Evolutionary conservation across 2,888 invertebrate species (phyloP), one percentile per base, ranked within the genome.

Genomic region (Clunio marinus): DNA sequence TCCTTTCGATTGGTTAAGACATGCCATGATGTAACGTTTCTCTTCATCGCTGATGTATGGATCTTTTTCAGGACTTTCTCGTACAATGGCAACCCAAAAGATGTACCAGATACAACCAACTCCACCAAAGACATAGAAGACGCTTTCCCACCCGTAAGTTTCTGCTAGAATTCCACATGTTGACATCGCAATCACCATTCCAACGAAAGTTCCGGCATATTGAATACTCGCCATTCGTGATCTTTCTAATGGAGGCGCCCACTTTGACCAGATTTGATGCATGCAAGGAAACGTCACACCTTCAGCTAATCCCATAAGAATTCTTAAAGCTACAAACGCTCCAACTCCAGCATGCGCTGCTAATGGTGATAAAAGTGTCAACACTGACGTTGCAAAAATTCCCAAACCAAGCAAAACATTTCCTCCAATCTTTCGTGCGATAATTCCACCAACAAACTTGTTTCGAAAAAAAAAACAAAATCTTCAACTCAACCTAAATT

Each of bases 401-500:
- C 89, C 89, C 68, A 84, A 77, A 22, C 88, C 88, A 75, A 86
- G 87, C 51, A 88, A 79, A 73, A 86, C 83, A 81, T 91, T 91
- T 70, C 94, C 96, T 72, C 96, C 96, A 75, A 92, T 84, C 76
- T 85, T 86, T 72, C 88, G 85, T 1, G 92, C 90, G 60, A 96
- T 79, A 84, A 88, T 91, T 59, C 93, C 93, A 0, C 93, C 93
- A 0, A 89, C 83, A 45, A 93, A 80, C 77, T 91, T 0, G 89
- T 91, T 0, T 87, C 83, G n/a, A n/a, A n/a, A n/a, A n/a, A n/a
- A n/a, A n/a, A n/a, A n/a, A n/a, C n/a, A n/a, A n/a, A n/a, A n/a
- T n/a, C n/a, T n/a, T n/a, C n/a, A n/a, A n/a, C n/a, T n/a, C n/a
- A n/a, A n/a, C n/a, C n/a, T n/a, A n/a, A n/a, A n/a, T n/a, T n/a